Conservation (phyloP, 2,888 invertebrate genomes). For the Rhyacophila evoluta region DNA sequence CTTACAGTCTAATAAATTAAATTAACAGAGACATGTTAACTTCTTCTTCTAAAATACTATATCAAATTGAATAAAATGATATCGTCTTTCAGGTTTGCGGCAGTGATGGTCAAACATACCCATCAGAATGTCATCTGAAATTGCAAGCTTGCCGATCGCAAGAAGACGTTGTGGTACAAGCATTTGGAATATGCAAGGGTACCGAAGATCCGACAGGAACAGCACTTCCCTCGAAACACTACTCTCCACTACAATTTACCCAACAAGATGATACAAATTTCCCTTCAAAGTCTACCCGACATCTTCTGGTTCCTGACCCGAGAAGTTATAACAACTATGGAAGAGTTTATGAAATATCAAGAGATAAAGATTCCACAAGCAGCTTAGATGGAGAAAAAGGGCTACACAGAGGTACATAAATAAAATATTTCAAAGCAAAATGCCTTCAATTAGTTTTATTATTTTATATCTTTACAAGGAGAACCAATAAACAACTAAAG, state of each 20-base stretch:
- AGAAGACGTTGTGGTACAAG: conserved; percentile 73
- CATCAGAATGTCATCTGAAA: conserved; percentile 77
- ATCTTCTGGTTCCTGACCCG: conserved; percentile 72
- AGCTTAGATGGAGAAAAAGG: conserved; percentile 53
- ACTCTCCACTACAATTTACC: conserved; percentile 74
- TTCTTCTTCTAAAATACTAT: too few species aligned
- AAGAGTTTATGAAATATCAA: conserved; percentile 51
- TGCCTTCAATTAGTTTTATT: too few species aligned
- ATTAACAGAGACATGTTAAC: too few species aligned
- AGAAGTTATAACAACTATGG: conserved; percentile 63
- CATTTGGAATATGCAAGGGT: conserved; percentile 74
- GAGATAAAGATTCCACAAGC: conserved; percentile 53
- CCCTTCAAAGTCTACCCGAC: conserved; percentile 77
- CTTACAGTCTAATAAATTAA: too few species aligned
- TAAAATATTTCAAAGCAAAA: too few species aligned
- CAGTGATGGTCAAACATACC: conserved; percentile 76
- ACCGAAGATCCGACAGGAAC: conserved; percentile 64
- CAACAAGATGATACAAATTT: conserved; percentile 75
- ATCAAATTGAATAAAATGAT: too few species aligned
- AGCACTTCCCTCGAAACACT: conserved; percentile 74
- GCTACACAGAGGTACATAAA: conserved; percentile 44
- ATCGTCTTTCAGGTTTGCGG: conserved; percentile 66
- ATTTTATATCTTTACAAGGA: too few species aligned
- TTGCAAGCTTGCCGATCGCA: conserved; percentile 77
- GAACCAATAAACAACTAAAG: too few species aligned